Base-by-base conservation (phyloP, 2,888 invertebrate species). In the Tyria jacobaeae region DNA sequence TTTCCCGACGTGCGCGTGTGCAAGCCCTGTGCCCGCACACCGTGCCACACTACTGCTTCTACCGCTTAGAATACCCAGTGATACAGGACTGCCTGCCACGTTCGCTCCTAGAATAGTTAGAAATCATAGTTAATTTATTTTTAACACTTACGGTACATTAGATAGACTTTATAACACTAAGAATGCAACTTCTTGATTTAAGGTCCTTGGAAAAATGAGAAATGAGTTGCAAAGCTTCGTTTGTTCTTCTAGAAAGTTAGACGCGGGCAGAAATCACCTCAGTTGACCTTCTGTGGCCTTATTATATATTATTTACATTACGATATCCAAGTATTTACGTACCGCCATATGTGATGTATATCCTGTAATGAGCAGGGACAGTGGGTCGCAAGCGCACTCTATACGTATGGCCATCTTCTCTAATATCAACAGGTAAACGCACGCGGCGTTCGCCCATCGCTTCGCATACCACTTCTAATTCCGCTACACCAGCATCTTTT, bases 331-430 rank as follows among this genome's bases (percentile, higher is more conserved):
- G n/a, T 53, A 10, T 9, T n/a, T 34, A 52, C 56, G 76, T 92
- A 78, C 96, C 96, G 71, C 96, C 97, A 77, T 96, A 97, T 49
- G 95, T 95, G 47, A 97, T 94, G 35, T 96, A 92, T 50, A 97
- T 95, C 74, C 95, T 94, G 82, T 96, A 96, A 76, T 95, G 96
- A 52, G 98, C 99, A 0, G 98, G 96, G 74, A 97, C 96, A 0
- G 96, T 96, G 0, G 99, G 99, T 55, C 97, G 95, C 84, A 99
- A 97, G 69, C 98, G 97, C 56, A 99, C 96, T 75, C 97, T 95
- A 79, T 96, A 95, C 14, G 97, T 95, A 81, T 96, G 96, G 6
- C 98, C 96, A 5, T 97, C 97, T 56, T 97, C 96, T 25, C 97
- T 94, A 17, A 98, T 96, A 81, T 97, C 96, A 5, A 98, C 96